A percentile compares a stretch with the other conserved stretches of the same genome.
phyloP scores from a whole-genome alignment of 2,797 vertebrate genomes.

The Geotrypetes seraphini region DNA sequence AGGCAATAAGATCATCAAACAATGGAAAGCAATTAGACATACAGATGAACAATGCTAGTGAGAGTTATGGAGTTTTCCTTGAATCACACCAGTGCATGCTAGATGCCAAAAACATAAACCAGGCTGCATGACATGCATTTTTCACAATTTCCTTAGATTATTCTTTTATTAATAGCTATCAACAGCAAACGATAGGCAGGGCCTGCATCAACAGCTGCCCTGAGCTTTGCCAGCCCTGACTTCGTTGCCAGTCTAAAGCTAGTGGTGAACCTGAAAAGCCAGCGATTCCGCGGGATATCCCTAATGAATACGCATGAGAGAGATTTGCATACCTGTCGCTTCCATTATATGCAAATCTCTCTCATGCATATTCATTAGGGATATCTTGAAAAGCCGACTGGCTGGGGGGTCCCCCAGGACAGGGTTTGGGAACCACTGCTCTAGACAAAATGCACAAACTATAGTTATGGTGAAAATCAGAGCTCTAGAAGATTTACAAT shows the following conservation, averaged over 20 bases:
- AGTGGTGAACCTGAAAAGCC: slow-evolving; percentile 20
- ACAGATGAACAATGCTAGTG: slow-evolving; percentile 29
- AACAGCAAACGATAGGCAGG: slow-evolving; percentile 62
- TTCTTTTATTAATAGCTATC: slow-evolving; percentile 74
- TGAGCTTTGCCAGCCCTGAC: slow-evolving; percentile 30
- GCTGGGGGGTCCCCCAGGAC: too few species aligned
- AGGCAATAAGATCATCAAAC: slow-evolving; percentile 47
- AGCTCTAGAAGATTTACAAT: slow-evolving; percentile 11
- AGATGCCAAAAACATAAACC: slow-evolving; percentile 66
- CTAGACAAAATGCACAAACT: too few species aligned
- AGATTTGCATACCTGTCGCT: too few species aligned
- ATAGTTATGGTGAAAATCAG: too few species aligned
- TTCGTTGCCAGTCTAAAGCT: slow-evolving; percentile 36
- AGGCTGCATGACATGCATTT: slow-evolving; percentile 57
- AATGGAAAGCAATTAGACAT: slow-evolving; percentile 13
- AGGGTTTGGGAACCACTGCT: too few species aligned
- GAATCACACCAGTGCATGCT: slow-evolving; percentile 45
- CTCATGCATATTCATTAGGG: too few species aligned
- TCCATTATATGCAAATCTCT: too few species aligned
- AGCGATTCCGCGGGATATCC: too few species aligned
- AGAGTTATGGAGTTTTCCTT: slow-evolving; percentile 41
- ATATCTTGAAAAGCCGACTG: too few species aligned
- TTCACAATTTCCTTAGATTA: slow-evolving; percentile 73
- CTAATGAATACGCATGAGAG: too few species aligned
- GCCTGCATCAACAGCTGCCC: slow-evolving; percentile 48